Percentiles rank a stretch among this genome's conserved stretches.
phyloP scores from a whole-genome alignment of 1,140 invertebrate genomes.

The Rhyzopertha dominica region DNA sequence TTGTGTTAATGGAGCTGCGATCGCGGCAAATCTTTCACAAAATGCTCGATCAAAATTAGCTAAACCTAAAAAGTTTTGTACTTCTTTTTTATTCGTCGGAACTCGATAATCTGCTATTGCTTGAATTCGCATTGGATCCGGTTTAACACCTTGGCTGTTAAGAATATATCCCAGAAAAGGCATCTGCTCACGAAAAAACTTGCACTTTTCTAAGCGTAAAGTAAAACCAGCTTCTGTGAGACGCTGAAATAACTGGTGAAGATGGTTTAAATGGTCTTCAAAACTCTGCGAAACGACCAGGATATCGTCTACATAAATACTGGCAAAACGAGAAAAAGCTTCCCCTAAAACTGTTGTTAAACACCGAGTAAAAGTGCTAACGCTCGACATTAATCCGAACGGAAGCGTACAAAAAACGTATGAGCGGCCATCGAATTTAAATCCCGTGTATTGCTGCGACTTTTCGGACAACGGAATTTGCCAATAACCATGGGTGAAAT shows the following conservation, averaged over 20 bases:
- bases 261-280: constrained; percentile 1
- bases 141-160: not conserved
- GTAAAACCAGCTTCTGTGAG: constrained; percentile 1
- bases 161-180: constrained; percentile 9
- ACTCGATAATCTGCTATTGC: constrained; percentile 1
- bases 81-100: constrained; percentile 3
- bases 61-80: constrained; percentile 3
- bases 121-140: constrained; percentile 2
- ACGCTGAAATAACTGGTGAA: not conserved
- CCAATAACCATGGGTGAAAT: constrained; percentile 7
- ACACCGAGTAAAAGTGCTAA: constrained; percentile 4
- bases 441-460: constrained; percentile 8
- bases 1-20: not conserved
- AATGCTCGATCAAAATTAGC: constrained; percentile 8
- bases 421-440: constrained; percentile 7
- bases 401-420: constrained; percentile 4
- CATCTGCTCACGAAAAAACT: constrained; percentile 1
- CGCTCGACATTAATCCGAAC: not conserved
- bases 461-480: not conserved
- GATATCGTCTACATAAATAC: not conserved
- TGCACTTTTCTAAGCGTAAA: not conserved
- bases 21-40: constrained; percentile 6
- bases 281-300: not conserved
- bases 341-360: not conserved
- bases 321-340: not conserved